Base-by-base conservation (phyloP, 2,888 invertebrate genomes). In the Chrysolina oricalcia region DNA sequence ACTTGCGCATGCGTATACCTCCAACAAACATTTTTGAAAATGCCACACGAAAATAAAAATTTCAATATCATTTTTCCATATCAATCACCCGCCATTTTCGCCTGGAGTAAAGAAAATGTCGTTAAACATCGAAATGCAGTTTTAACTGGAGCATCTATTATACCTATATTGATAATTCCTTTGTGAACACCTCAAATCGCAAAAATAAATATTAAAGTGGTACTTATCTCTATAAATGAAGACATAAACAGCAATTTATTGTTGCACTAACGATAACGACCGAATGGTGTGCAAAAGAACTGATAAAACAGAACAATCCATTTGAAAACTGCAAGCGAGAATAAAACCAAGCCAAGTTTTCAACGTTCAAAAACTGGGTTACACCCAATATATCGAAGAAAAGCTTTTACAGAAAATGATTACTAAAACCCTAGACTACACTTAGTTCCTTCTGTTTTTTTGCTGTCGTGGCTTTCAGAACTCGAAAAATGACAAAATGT, bases 401-500 rank as follows among this genome's bases (percentile, higher is more conserved):
- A 35, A 48, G 19, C 40, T 73, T 73, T 48, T 65, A 74, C 41
- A 17, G 63, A 79, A 80, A 69, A 72, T 8, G 68, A 73, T 72
- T 69, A 40, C n/a, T 69, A 1, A 70, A 69, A 75, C 41, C 40
- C 15, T 74, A 15, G 74, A 50, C 70, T 73, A 74, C 46, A 70
- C 41, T 68, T 75, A 62, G 67, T 66, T 75, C 19, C 35, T 48
- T 15, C 46, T 46, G 48, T 65, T 53, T 70, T 77, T 78, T 74
- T 41, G 6, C 27, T 75, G 72, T 76, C 70, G 59, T 69, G 41
- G 59, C 66, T 62, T 40, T 4, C 11, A 64, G 67, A 69, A 23
- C 9, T 15, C n/a, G 75, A 74, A 77, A 82, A 77, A 74, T 43
- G 23, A 70, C 75, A 81, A 78, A 78, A 72, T 72, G n/a, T 48